Conservation (phyloP, 1,140 invertebrate genomes). For the Callitettix versicolor region DNA sequence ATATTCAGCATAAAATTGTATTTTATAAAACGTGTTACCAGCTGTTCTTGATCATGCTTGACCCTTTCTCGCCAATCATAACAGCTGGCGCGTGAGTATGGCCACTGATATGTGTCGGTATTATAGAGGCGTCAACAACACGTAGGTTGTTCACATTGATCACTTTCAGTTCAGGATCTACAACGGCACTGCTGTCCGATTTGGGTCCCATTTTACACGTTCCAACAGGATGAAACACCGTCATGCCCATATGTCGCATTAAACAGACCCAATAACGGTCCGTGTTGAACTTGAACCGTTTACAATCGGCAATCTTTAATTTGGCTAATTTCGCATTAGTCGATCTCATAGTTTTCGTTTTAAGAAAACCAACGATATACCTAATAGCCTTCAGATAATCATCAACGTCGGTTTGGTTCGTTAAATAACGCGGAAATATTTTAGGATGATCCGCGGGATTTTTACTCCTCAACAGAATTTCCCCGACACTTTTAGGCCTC, state of each 20-base stretch:
- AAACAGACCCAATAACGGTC: constrained; percentile 55
- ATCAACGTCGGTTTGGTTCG: constrained; percentile 31
- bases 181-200: constrained; percentile 47
- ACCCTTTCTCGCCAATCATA: constrained; percentile 47
- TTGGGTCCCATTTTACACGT: constrained; percentile 67
- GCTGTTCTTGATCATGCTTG: constrained; percentile 37
- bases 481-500: constrained; percentile 33
- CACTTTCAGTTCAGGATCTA: constrained; percentile 54
- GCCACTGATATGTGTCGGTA: constrained; percentile 40
- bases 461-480: constrained; percentile 27
- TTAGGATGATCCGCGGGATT: constrained; percentile 40
- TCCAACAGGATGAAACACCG: constrained; percentile 58
- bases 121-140: constrained; percentile 51
- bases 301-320: constrained; percentile 35
- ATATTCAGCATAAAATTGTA: too few species aligned
- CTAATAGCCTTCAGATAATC: constrained; percentile 32
- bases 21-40: too few species aligned
- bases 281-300: constrained; percentile 34
- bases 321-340: constrained; percentile 29
- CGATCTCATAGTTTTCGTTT: constrained; percentile 32
- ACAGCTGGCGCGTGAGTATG: constrained; percentile 42
- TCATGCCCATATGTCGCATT: constrained; percentile 45
- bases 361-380: constrained; percentile 27
- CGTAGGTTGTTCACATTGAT: constrained; percentile 50
- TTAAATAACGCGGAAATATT: constrained; percentile 40